Percentiles rank a stretch among this genome's conserved stretches.
Evolutionary conservation across 2,888 invertebrate genomes (phyloP).

Genomic region (Eilema depressum): DNA sequence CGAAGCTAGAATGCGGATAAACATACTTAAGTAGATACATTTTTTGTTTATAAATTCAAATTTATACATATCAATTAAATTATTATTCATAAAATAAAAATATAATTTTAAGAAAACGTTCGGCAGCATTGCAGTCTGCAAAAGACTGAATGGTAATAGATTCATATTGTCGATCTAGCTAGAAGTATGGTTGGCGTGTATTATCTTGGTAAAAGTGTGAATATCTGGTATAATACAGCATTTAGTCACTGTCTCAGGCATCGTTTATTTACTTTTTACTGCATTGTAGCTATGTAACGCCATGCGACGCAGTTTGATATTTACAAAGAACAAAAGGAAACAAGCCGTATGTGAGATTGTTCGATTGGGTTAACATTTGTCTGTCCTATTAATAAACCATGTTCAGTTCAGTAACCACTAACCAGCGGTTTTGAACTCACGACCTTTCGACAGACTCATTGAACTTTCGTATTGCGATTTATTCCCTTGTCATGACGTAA

Average conservation of each 20-base stretch:
- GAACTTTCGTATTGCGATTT: slow-evolving; percentile 20
- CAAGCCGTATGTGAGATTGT: background rate
- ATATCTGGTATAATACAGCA: background rate
- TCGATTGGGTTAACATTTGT: slow-evolving; percentile 10
- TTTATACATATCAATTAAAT: too few species aligned
- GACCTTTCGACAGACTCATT: slow-evolving; percentile 22
- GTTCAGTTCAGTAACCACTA: slow-evolving; percentile 14
- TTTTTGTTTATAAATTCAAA: too few species aligned
- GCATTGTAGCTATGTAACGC: background rate
- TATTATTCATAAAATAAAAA: too few species aligned
- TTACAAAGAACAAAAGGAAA: background rate
- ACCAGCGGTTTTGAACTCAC: slow-evolving; percentile 8
- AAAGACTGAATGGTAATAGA: too few species aligned
- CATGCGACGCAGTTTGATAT: background rate
- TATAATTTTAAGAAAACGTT: too few species aligned
- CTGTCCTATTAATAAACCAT: slow-evolving; percentile 11
- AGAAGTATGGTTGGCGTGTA: too few species aligned
- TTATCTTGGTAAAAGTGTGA: too few species aligned
- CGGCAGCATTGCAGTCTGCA: too few species aligned
- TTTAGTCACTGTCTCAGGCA: background rate
- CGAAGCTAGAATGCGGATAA: too few species aligned
- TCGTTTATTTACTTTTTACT: background rate
- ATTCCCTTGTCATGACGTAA: slow-evolving; percentile 11
- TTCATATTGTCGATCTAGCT: too few species aligned
- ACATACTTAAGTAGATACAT: too few species aligned